Evolutionary conservation across 2,113 vertebrate species (phyloP).

Genomic region (Sitta europaea): DNA sequence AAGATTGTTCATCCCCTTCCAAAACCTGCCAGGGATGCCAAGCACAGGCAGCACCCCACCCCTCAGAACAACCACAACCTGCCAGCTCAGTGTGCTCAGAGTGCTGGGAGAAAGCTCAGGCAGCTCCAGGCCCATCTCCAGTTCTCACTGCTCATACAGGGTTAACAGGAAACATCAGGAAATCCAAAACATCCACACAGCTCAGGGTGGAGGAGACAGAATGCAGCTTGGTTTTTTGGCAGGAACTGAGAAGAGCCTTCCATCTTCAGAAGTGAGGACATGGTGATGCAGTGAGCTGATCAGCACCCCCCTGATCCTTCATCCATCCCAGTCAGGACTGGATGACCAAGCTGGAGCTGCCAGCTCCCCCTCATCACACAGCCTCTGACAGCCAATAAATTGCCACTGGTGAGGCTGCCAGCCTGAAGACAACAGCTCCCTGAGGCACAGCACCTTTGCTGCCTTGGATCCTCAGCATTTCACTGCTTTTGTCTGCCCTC

Average conservation of each 20-base stretch:
- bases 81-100: neutral
- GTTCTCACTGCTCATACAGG: neutral
- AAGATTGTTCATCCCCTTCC: neutral
- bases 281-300: neutral
- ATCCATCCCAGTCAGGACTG: rapidly evolving
- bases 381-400: neutral
- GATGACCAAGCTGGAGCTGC: neutral
- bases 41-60: neutral
- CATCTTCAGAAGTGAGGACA: neutral
- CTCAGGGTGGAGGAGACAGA: neutral
- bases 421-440: neutral
- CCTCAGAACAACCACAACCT: neutral
- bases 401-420: neutral
- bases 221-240: neutral
- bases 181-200: neutral
- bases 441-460: neutral
- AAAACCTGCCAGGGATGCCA: neutral
- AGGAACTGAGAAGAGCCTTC: neutral
- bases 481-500: neutral
- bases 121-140: neutral
- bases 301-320: neutral
- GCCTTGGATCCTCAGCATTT: neutral
- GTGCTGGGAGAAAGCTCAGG: neutral
- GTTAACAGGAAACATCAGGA: neutral
- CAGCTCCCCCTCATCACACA: neutral